Evolutionary conservation across 1,140 invertebrate species (phyloP), one percentile per base, ranked within the genome.

Genomic region (Oedothorax gibbosus): DNA sequence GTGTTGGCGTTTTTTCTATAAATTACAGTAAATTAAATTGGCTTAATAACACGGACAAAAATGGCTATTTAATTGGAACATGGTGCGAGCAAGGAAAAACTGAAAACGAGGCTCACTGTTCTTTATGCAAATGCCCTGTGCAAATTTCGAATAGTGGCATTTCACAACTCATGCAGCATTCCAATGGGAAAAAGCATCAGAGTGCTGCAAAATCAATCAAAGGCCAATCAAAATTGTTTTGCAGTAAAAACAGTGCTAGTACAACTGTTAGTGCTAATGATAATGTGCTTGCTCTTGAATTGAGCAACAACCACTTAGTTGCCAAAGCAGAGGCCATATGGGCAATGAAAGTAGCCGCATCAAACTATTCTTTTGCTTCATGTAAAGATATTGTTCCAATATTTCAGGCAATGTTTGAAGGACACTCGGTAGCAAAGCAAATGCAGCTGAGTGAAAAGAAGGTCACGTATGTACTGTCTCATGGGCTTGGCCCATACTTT

Each of bases 401-500:
- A 15, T 75, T 75, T 56, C 8, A 75, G n/a, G 14, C 7, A 57
- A 75, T 75, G 72, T 54, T 75, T 75, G n/a, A 12, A 2, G 50
- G 21, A 15, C 54, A 57, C 20, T 54, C 72, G 15, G 57, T 75
- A 11, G 54, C 54, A 10, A 57, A 54, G 15, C 7, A 14, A 20
- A 75, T 75, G 72, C 51, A 75, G 14, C 57, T 75, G 21, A 75
- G 72, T n/a, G 54, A 57, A 2, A 75, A 54, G 49, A 75, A 75
- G 49, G 35, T 57, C 7, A 54, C 54, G 12, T 75, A 75, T 57
- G 18, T 57, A 9, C 18, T 75, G 51, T 68, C 15, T 9, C 21
- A 18, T n/a, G 54, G 14, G 12, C 49, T 56, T 18, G 72, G n/a
- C 72, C 72, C 18, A 56, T 56, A 12, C 57, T 75, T 75, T 14